Base-by-base conservation (phyloP, 1,140 invertebrate genomes). In the Hesperophylax magnus region DNA sequence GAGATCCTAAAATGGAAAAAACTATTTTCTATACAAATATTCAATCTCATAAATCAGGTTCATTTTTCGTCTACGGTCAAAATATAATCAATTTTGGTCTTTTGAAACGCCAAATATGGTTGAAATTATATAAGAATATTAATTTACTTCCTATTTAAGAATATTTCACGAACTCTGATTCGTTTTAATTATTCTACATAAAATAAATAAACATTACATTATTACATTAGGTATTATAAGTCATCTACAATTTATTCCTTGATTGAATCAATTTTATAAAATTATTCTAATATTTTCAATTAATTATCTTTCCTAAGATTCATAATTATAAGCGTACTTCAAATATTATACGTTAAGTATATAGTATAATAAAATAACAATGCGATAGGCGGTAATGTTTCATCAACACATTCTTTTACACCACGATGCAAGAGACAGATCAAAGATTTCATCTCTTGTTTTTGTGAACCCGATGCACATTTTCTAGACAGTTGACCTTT, bases 281-380 rank as follows among this genome's bases (percentile, higher is more conserved):
- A 76, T 76, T 76, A 76, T 31, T 56, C 72, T 76, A 76, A 76
- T 76, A 76, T 76, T 31, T 76, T 76, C 78, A 83, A 83, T 81
- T 83, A 83, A 63, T 72, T 80, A 75, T 75, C 53, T 76, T 52
- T 80, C 75, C 78, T 75, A 75, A 80, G 63, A 79, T 67, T 80
- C 82, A 78, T 83, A 83, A 77, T 81, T 80, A 84, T 84, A 84
- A 84, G 82, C 82, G 82, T 84, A 84, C 77, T 84, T 84, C 71
- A 84, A 84, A 77, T 84, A 81, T 79, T 82, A 82, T 74, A 77
- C 17, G 71, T 82, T 82, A 82, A 69, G 39, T 47, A 82, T 80
- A 71, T 76, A 76, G 27, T 76, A 60, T 20, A 77, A 69, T 69
- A 69, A 77, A 61, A 80, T 74, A 80, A 80, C 72, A 76, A 76